Evolutionary conservation across 2,797 vertebrate species (phyloP).

Genomic region (Mareca penelope): DNA sequence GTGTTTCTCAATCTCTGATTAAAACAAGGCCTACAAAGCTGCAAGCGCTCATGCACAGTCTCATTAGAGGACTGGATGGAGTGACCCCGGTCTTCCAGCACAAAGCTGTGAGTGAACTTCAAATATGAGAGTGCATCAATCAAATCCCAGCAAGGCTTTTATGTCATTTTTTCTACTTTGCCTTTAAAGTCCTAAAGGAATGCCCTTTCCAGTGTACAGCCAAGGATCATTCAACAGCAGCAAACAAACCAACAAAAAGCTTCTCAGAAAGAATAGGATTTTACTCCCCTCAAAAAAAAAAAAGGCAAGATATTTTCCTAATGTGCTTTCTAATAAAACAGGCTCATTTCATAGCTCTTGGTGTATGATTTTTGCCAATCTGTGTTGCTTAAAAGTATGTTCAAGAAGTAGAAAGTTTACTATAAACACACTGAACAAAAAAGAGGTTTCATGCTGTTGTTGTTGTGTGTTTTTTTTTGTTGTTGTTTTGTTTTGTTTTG

Average conservation of each 20-base stretch:
- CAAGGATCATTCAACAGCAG: slow-evolving; percentile 74
- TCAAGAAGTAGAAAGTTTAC: slow-evolving; percentile 19
- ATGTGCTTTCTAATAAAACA: slow-evolving; percentile 43
- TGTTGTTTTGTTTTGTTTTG: too few relatives aligned
- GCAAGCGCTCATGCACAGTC: slow-evolving; percentile 77
- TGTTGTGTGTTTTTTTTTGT: too few relatives aligned
- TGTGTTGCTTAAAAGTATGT: slow-evolving; percentile 1
- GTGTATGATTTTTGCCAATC: slow-evolving; percentile 40
- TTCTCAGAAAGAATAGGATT: slow-evolving; percentile 51
- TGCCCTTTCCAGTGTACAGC: slow-evolving; percentile 74
- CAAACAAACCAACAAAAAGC: slow-evolving; percentile 73
- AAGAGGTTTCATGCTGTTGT: not conserved
- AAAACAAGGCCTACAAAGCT: slow-evolving; percentile 80
- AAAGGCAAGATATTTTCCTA: slow-evolving; percentile 40
- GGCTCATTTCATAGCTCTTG: slow-evolving; percentile 12
- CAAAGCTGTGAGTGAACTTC: slow-evolving; percentile 91
- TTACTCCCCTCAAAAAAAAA: slow-evolving; percentile 18
- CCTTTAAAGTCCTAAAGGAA: slow-evolving; percentile 79
- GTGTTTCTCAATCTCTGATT: slow-evolving; percentile 84
- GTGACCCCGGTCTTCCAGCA: slow-evolving; percentile 86
- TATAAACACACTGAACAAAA: not conserved
- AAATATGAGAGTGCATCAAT: slow-evolving; percentile 92
- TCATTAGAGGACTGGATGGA: slow-evolving; percentile 79
- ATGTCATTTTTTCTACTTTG: slow-evolving; percentile 84
- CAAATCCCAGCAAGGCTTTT: slow-evolving; percentile 87